Evolutionary conservation across 2,797 vertebrate genomes (phyloP), one percentile per base, ranked within the genome.

Genomic region (Buceros bicornis): DNA sequence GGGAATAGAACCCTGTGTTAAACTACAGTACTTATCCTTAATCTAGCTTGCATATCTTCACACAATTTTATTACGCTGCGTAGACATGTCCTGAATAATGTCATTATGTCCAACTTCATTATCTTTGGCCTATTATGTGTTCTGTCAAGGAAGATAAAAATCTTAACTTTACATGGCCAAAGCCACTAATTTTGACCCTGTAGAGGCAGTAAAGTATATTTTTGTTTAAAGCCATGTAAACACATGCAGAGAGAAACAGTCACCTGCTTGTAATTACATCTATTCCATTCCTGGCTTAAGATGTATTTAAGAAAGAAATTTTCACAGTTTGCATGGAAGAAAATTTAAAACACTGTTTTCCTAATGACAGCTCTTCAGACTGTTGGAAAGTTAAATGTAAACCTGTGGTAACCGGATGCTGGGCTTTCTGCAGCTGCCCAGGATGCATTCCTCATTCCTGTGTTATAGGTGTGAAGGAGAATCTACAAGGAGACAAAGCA

Each of bases 401-500:
- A 45, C 72, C 21, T 87, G 43, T 70, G 33, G 51, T 42, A 62
- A 54, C 21, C 62, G 31, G 16, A 77, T 67, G 18, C 33, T 62
- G 22, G 47, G 28, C 42, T 71, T 31, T 50, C 40, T 65, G 33
- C 65, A 95, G 28, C 64, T 85, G 76, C 14, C 40, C 45, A 60
- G 45, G 29, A 29, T 35, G 43, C 3, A 8, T 82, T 48, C 42
- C 19, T 21, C 13, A 21, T 65, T 66, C 18, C n/a, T 67, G 22
- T 24, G 5, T 47, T 50, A 21, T 1, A 61, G 3, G 0, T 1
- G 1, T 48, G 64, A 69, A 57, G n/a, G 19, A 65, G 3, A 66
- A 62, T 21, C 6, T 86, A 24, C 16, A 64, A 83, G 50, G 13
- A 82, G 42, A 60, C 16, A 79, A 89, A 77, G 10, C 47, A 66